Base-by-base conservation (phyloP, 2,888 invertebrate genomes). In the Chironomus riparius region DNA sequence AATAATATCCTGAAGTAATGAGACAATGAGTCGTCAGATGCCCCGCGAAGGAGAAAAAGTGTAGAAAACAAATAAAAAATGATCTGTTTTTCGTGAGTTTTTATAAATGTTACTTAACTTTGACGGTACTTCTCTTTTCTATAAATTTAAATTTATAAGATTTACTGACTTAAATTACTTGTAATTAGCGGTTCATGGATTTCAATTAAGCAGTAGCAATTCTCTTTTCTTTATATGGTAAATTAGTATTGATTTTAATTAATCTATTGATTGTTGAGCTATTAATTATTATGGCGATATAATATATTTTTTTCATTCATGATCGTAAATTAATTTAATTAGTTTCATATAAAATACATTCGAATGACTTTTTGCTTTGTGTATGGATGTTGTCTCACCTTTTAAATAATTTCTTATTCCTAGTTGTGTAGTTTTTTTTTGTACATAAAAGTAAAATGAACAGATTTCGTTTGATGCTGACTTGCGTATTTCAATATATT, bases 181-280 rank as follows among this genome's bases (percentile, higher is more conserved):
- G 56, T 56, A 56, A 56, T 56, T 56, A 56, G 56, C 56, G n/a
- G 56, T 56, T 56, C 18, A 56, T 56, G 56, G 56, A 56, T 56
- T 50, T 56, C 15, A 18, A 56, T 56, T 56, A 56, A 56, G 56
- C 56, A 56, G 56, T 56, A 56, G 56, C 56, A 38, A 38, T 38
- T 38, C 38, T 18, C 15, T 18, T 56, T 56, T 50, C 15, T n/a
- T n/a, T n/a, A 50, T 18, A 56, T 65, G 65, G 65, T 65, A 65
- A 65, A 65, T 65, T 65, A 65, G 21, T 65, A 65, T 21, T n/a
- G 56, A 56, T 56, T 56, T 56, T 15, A 62, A 62, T 65, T 65
- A 65, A 13, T 65, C 65, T 65, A 65, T 65, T 65, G 65, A 65
- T 65, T 65, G 65, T 65, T 24, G 24, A 24, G 65, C 13, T 24